These are phyloP conservation scores for Squalus acanthias DNA, from an alignment of 2,797 vertebrate genomes.

Conservation along the genomic window DNA sequence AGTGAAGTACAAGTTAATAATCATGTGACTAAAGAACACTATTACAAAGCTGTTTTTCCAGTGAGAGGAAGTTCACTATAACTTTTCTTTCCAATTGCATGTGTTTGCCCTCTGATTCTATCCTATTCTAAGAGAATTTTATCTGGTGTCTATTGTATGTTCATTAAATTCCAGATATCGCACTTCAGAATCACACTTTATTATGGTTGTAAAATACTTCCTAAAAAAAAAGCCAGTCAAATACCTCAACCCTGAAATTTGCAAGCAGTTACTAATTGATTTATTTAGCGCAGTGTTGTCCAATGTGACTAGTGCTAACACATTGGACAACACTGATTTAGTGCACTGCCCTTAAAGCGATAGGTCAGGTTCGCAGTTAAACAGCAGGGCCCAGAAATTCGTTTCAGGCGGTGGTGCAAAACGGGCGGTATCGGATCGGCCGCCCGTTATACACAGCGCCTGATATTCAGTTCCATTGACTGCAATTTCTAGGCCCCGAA, in stretches of 20 bases:
- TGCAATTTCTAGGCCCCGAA: too few relatives aligned
- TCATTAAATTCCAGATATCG: not conserved
- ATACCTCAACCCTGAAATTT: not conserved
- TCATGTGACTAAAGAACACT: not conserved
- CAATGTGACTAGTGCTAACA: not conserved
- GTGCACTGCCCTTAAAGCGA: not conserved
- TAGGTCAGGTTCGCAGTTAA: not conserved
- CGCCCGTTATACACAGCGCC: too few relatives aligned
- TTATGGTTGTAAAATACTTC: not conserved
- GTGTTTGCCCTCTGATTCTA: not conserved
- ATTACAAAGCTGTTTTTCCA: not conserved
- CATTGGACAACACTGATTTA: not conserved
- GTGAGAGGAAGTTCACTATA: not conserved
- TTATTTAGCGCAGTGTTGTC: not conserved
- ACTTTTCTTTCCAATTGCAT: not conserved
- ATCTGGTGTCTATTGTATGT: not conserved
- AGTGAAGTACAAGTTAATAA: not conserved
- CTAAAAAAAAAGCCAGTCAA: not conserved
- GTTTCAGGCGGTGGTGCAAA: too few relatives aligned
- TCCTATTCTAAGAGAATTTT: not conserved
- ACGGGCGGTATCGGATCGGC: too few relatives aligned
- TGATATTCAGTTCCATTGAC: too few relatives aligned
- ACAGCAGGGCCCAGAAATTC: too few relatives aligned
- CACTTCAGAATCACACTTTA: not conserved
- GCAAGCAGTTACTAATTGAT: not conserved